Percentiles rank a stretch among this genome's conserved stretches.
These are phyloP conservation scores for Brachylomia viminalis DNA, from an alignment of 2,888 invertebrate species.

Conservation along the genomic window DNA sequence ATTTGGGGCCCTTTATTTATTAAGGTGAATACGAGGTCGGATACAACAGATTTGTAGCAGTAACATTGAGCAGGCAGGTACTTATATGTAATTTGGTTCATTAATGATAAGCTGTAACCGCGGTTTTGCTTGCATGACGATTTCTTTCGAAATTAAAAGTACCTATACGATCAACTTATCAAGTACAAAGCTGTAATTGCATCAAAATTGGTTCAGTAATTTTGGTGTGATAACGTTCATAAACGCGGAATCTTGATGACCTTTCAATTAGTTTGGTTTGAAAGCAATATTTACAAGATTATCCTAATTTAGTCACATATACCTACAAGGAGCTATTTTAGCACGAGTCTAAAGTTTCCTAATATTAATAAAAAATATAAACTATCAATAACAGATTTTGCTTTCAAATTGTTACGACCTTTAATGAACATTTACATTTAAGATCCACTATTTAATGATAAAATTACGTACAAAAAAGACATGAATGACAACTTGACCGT, in stretches of 20 bases:
- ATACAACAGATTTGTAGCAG: background rate
- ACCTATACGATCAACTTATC: too few relatives aligned
- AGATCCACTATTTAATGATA: conserved; percentile 6
- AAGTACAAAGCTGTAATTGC: too few relatives aligned
- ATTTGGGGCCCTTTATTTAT: conserved; percentile 35
- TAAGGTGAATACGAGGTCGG: conserved; percentile 24
- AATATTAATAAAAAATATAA: conserved; percentile 11
- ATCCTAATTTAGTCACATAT: background rate
- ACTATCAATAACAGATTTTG: background rate
- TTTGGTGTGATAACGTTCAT: too few relatives aligned
- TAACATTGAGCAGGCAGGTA: background rate
- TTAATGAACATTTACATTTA: conserved; percentile 26
- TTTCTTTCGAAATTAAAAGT: too few relatives aligned
- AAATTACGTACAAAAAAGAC: conserved; percentile 4
- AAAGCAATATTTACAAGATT: background rate
- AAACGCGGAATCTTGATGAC: too few relatives aligned
- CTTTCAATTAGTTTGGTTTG: too few relatives aligned
- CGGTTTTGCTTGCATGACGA: too few relatives aligned
- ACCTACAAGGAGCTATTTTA: background rate
- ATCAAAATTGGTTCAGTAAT: too few relatives aligned
- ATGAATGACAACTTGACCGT: conserved; percentile 25
- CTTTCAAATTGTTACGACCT: conserved; percentile 20
- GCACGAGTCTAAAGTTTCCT: conserved; percentile 3
- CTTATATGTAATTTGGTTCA: background rate
- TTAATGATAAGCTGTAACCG: too few relatives aligned